A percentile compares a stretch with the other conserved stretches of the same genome.
phyloP scores from a whole-genome alignment of 2,797 vertebrate genomes.

The Graptemys geographica region DNA sequence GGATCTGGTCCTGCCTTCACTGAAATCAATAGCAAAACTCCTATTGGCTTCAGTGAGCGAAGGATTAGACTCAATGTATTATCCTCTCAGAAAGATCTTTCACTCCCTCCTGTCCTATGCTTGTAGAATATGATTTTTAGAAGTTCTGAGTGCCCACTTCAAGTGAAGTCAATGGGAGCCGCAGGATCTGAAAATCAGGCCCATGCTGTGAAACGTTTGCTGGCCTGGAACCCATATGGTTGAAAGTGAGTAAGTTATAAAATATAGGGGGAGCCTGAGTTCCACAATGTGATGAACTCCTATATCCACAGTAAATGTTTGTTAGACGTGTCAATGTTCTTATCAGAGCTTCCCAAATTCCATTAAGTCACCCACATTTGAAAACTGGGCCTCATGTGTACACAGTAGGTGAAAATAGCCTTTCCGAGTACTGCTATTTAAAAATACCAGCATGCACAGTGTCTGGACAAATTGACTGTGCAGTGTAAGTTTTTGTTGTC shows the following conservation, averaged over 20 bases:
- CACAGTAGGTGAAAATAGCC: not conserved
- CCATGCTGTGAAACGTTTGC: not conserved
- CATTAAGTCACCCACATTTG: not conserved
- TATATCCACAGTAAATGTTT: not conserved
- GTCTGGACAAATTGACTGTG: not conserved
- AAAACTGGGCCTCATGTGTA: not conserved
- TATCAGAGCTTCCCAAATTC: not conserved
- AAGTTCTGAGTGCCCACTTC: constrained; percentile 17
- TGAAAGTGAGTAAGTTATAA: not conserved
- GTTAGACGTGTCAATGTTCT: not conserved
- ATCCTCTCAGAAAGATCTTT: not conserved
- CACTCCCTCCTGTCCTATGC: not conserved
- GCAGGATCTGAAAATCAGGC: constrained; percentile 9
- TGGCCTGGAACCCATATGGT: not conserved
- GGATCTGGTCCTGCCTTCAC: not conserved
- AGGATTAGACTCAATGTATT: not conserved
- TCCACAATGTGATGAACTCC: not conserved
- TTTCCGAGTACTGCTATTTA: not conserved
- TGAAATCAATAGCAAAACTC: not conserved
- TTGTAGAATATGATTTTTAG: not conserved
- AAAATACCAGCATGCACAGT: not conserved
- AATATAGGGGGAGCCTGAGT: not conserved
- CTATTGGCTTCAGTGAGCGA: not conserved
- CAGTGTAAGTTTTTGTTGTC: not conserved
- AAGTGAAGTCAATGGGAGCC: not conserved